A percentile compares a stretch with the other conserved stretches of the same genome.
Conservation (phyloP, 2,797 vertebrate species). For the Pantherophis vulpinus region DNA sequence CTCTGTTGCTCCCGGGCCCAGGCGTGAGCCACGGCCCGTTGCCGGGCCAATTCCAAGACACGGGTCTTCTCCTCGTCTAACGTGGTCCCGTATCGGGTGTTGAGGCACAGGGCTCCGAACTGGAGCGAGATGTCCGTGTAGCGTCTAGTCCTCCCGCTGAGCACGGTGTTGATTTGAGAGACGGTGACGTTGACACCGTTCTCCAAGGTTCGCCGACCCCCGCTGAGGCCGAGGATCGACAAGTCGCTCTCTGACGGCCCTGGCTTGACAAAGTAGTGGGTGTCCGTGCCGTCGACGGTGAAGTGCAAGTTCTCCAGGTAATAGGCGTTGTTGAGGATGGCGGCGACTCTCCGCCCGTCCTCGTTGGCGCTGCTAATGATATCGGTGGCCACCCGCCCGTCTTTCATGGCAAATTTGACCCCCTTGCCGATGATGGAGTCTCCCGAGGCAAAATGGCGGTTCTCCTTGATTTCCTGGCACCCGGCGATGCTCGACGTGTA, state of each 20-base stretch:
- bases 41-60: slow-evolving; percentile 88
- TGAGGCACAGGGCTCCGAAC: slow-evolving; percentile 82
- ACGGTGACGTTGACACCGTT: slow-evolving; percentile 95
- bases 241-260: slow-evolving; percentile 89
- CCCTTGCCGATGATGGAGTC: slow-evolving; percentile 94
- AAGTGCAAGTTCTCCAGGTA: slow-evolving; percentile 94
- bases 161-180: slow-evolving; percentile 92
- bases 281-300: slow-evolving; percentile 87
- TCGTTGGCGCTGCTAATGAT: slow-evolving; percentile 95
- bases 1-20: slow-evolving; percentile 92
- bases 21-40: slow-evolving; percentile 85
- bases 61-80: slow-evolving; percentile 91
- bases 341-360: slow-evolving; percentile 89
- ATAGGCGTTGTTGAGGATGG: slow-evolving; percentile 87
- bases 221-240: slow-evolving; percentile 90
- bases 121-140: slow-evolving; percentile 95
- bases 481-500: slow-evolving; percentile 86
- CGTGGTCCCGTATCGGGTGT: slow-evolving; percentile 91
- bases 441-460: slow-evolving; percentile 82
- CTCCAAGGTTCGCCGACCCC: slow-evolving; percentile 91
- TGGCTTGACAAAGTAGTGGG: slow-evolving; percentile 92
- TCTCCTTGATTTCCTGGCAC: slow-evolving; percentile 78
- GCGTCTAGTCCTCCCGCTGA: slow-evolving; percentile 92
- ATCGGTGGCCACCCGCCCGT: slow-evolving; percentile 87
- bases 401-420: slow-evolving; percentile 92